Evolutionary conservation across 23 tunicate species (phyloP).

Genomic region (Styela plicata): DNA sequence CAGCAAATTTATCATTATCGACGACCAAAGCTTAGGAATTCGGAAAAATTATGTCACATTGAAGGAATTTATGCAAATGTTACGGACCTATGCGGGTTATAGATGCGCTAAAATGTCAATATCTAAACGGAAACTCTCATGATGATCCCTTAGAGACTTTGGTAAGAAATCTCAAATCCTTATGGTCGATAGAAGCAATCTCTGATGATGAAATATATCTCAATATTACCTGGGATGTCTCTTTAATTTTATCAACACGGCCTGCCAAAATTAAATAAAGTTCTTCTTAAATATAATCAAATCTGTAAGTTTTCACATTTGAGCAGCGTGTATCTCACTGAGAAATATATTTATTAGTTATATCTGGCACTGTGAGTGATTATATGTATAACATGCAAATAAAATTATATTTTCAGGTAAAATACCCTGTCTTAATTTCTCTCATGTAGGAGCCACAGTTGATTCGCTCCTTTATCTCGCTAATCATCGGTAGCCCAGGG

Average conservation of each 20-base stretch:
- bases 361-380: too few relatives aligned
- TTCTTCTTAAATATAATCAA: not conserved
- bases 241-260: slow-evolving; percentile 20
- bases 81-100: slow-evolving; percentile 23
- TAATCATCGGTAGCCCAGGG: too few relatives aligned
- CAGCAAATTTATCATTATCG: slow-evolving; percentile 33
- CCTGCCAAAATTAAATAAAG: slow-evolving; percentile 12
- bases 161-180: not conserved
- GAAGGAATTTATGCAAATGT: slow-evolving; percentile 4
- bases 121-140: not conserved
- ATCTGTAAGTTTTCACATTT: too few relatives aligned
- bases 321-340: too few relatives aligned
- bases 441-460: too few relatives aligned
- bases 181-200: slow-evolving; percentile 5
- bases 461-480: too few relatives aligned
- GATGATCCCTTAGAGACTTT: slow-evolving; percentile 11
- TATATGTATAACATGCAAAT: too few relatives aligned
- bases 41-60: slow-evolving; percentile 4
- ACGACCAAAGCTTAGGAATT: slow-evolving; percentile 19
- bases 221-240: slow-evolving; percentile 27
- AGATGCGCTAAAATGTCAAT: slow-evolving; percentile 17
- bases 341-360: too few relatives aligned
- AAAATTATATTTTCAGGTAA: too few relatives aligned
- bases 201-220: slow-evolving; percentile 15
- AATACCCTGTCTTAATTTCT: too few relatives aligned